Conservation (phyloP, 2,888 invertebrate species). For the Epiblema foenella region DNA sequence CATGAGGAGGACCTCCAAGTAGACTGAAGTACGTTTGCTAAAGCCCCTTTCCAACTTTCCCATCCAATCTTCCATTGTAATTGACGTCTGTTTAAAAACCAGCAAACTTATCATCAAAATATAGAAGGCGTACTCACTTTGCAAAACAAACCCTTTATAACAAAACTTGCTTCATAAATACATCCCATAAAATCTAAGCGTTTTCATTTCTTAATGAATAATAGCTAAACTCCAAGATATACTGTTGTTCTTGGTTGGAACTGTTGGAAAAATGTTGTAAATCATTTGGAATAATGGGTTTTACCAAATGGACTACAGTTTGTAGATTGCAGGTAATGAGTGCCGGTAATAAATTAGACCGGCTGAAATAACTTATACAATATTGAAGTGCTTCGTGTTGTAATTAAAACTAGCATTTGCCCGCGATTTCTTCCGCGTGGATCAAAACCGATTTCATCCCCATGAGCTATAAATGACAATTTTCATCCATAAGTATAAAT, state of each 20-base stretch:
- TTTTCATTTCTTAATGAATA: conserved; percentile 57
- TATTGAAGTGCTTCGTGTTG: background rate
- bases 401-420: background rate
- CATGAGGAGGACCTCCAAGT: too few relatives aligned
- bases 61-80: conserved; percentile 9
- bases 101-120: conserved; percentile 17
- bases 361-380: background rate
- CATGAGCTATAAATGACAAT: too few relatives aligned
- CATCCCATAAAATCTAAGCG: conserved; percentile 60
- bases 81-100: conserved; percentile 23
- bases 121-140: conserved; percentile 23
- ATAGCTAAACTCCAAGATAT: conserved; percentile 56
- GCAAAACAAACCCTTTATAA: conserved; percentile 45
- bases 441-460: too few relatives aligned
- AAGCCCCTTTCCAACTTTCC: conserved; percentile 3
- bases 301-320: conserved; percentile 18
- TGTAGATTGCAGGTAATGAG: conserved; percentile 24
- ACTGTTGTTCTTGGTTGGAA: conserved; percentile 46
- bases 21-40: background rate
- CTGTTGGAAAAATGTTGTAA: conserved; percentile 34
- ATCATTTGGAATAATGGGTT: conserved; percentile 45
- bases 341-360: conserved; percentile 1
- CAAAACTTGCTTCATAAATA: conserved; percentile 64
- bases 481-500: too few relatives aligned
- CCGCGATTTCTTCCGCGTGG: too few relatives aligned